phyloP scores from a whole-genome alignment of 2,113 vertebrate genomes.

The Murina feae region DNA sequence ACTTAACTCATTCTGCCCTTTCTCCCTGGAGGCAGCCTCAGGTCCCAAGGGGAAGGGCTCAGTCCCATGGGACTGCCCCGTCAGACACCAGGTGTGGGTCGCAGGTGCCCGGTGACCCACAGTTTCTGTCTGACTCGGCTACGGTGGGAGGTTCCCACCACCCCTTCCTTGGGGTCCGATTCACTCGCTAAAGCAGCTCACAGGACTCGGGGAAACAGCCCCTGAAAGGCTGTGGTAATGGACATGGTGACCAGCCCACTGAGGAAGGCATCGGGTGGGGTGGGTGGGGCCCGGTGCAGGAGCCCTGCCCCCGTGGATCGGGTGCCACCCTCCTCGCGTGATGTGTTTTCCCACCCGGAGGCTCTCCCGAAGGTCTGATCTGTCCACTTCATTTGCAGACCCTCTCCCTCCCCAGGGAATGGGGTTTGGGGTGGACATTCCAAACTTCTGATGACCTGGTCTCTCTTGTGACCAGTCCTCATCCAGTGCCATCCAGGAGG shows the following conservation, averaged over 20 bases:
- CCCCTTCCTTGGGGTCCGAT: background rate
- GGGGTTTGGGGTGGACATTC: no score
- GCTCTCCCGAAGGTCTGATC: background rate
- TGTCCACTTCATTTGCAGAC: background rate
- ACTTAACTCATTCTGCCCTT: background rate
- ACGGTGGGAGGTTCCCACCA: background rate
- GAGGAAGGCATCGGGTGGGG: rapidly evolving
- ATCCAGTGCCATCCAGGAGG: background rate
- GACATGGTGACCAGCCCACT: background rate
- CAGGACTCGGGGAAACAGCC: background rate
- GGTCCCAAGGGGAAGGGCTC: background rate
- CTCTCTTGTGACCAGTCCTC: background rate
- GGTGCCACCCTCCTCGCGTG: rapidly evolving
- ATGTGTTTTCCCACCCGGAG: background rate
- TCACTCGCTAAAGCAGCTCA: background rate
- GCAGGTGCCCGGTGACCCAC: background rate
- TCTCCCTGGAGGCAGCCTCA: background rate
- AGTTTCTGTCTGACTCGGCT: background rate
- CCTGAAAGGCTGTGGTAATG: background rate
- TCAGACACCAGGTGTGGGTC: rapidly evolving
- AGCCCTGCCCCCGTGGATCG: background rate
- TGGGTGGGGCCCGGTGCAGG: background rate
- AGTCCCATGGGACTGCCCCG: background rate
- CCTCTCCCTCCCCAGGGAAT: background rate
- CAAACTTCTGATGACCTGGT: background rate